Evolutionary conservation across 2,888 invertebrate genomes (phyloP), one percentile per base, ranked within the genome.

Genomic region (Anthrax anthrax): DNA sequence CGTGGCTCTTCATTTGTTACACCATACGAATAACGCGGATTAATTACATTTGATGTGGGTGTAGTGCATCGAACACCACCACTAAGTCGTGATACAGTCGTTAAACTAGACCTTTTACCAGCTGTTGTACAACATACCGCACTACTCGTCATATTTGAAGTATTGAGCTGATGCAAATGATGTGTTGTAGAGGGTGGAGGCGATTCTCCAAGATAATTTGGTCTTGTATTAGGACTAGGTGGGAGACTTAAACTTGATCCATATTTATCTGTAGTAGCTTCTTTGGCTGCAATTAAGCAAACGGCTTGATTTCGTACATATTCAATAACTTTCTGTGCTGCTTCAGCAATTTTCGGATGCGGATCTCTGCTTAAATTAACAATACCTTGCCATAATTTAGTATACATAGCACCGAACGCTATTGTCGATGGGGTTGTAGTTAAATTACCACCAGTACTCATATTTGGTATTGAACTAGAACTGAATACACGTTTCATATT

Each of bases 321-420:
- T 52, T 77, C 78, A 34, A 89, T 83, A 47, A 95, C 77, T 57
- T 78, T 80, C 54, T 75, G 76, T 8, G 91, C 86, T 74, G 90
- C 80, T 47, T 74, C 68, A 1, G 85, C 75, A 4, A 96, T 88
- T 46, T 80, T 79, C 3, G 88, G 88, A 65, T 84, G 81, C 2
- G 97, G 95, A 74, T 98, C 97, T 50, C 76, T 74, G 48, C 87
- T 79, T 58, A 95, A 76, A 49, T 77, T 72, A 50, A 78, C 72
- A 54, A 97, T 72, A 18, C 84, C 81, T 55, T 78, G 75, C 95
- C 95, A 97, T 47, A 96, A 75, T 68, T 87, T 87, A 69, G 82
- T 81, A 69, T 92, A 92, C 47, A 94, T 82, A 14, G 87, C 85
- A 32, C 54, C 51, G 38, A 55, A 53, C 12, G 54, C 54, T 17